These are phyloP conservation scores for Aradophagus sp. DNA, from an alignment of 1,140 invertebrate genomes.

Conservation along the genomic window DNA sequence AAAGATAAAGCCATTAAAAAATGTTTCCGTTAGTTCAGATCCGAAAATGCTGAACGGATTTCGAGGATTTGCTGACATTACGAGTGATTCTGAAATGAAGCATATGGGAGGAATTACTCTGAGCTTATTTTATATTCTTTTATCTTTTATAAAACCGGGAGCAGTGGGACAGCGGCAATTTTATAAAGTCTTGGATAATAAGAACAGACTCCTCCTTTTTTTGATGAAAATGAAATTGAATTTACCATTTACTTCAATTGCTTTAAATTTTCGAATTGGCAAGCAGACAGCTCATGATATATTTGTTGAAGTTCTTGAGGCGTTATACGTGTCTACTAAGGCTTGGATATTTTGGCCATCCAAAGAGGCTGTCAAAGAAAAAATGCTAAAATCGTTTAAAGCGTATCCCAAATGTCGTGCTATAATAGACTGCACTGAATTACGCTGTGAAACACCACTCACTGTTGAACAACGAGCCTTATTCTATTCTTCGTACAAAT, in stretches of 20 bases:
- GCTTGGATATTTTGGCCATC: constrained; percentile 14
- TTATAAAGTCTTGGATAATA: background rate
- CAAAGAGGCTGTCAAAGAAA: constrained; percentile 1
- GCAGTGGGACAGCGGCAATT: background rate
- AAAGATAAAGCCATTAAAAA: no score
- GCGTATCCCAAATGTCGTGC: constrained; percentile 11
- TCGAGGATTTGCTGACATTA: no score
- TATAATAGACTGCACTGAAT: constrained; percentile 15
- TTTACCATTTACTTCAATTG: constrained; percentile 7
- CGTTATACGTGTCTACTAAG: constrained; percentile 1
- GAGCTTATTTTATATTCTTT: constrained; percentile 8
- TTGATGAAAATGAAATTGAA: constrained; percentile 19
- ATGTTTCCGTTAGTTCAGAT: no score
- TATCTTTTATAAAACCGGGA: constrained; percentile 12
- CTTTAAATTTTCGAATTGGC: constrained; percentile 5
- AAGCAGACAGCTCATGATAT: constrained; percentile 7
- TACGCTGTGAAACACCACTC: no score
- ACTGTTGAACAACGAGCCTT: constrained; percentile 8
- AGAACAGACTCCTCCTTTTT: constrained; percentile 10
- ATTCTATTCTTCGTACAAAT: constrained; percentile 17
- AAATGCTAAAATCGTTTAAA: constrained; percentile 3
- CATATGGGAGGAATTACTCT: constrained; percentile 9
- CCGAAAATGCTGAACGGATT: no score
- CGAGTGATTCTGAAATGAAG: constrained; percentile 1
- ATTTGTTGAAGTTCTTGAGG: constrained; percentile 8